Conservation (phyloP, 2,888 invertebrate genomes). For the Drosophila setosimentum region DNA sequence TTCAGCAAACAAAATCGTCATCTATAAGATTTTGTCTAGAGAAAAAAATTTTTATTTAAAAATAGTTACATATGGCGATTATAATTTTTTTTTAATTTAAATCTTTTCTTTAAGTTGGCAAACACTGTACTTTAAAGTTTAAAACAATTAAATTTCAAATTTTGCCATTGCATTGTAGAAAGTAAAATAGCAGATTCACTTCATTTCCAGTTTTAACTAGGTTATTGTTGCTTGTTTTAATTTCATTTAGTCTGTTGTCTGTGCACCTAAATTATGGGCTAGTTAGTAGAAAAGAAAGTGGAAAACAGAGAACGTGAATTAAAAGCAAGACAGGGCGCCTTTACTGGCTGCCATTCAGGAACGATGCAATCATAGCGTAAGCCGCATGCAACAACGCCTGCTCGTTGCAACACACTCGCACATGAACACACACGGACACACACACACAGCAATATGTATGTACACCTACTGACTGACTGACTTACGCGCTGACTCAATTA, state of each 20-base stretch:
- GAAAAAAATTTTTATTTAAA: not conserved
- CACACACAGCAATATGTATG: not conserved
- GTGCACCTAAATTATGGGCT: not conserved
- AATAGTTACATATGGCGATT: not conserved
- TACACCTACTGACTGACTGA: constrained; percentile 20
- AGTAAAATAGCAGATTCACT: not conserved
- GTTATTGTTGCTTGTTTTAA: not conserved
- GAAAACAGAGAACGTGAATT: not conserved
- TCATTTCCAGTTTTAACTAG: not conserved
- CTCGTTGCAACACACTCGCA: not conserved
- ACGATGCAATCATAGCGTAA: not conserved
- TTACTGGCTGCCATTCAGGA: not conserved
- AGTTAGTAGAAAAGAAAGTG: not conserved
- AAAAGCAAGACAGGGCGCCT: not conserved
- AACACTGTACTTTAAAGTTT: not conserved
- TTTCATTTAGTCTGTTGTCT: not conserved
- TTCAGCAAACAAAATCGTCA: not conserved
- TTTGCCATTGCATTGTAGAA: not conserved
- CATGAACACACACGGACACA: constrained; percentile 1
- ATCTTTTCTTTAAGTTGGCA: not conserved
- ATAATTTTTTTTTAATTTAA: not conserved
- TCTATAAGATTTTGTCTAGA: not conserved
- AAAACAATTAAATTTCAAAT: not conserved
- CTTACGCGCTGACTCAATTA: constrained; percentile 52
- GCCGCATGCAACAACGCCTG: not conserved